phyloP scores from a whole-genome alignment of 2,888 invertebrate species.

The Temnothorax ravouxi region DNA sequence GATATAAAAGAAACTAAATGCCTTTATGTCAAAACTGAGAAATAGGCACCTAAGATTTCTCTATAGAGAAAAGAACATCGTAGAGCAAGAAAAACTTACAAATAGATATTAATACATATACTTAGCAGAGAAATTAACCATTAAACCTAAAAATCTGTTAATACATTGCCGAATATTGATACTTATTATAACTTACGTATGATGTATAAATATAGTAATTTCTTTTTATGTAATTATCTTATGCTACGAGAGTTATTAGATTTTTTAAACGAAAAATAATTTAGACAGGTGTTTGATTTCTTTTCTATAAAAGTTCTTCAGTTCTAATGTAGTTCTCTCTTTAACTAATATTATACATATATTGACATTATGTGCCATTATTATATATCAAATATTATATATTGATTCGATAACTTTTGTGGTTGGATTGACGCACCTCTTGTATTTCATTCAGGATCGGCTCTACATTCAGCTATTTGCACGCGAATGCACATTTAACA shows the following conservation, averaged over 20 bases:
- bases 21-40: slow-evolving; percentile 8
- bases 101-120: not conserved
- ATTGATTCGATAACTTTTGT: slow-evolving; percentile 6
- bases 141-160: not conserved
- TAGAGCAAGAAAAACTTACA: slow-evolving; percentile 1
- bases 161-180: not conserved
- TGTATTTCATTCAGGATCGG: slow-evolving; percentile 2
- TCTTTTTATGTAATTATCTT: not conserved
- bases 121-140: not conserved
- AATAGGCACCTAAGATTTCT: slow-evolving; percentile 17
- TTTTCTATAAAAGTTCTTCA: not conserved
- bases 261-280: not conserved
- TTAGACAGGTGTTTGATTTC: not conserved
- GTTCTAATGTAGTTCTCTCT: not conserved
- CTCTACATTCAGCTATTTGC: not conserved
- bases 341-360: not conserved
- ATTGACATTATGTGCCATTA: slow-evolving; percentile 1
- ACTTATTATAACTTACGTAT: not conserved
- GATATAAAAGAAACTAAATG: slow-evolving; percentile 29
- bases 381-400: slow-evolving; percentile 21
- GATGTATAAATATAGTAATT: not conserved
- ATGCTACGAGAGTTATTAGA: not conserved
- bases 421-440: not conserved
- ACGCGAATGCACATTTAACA: slow-evolving; percentile 36
- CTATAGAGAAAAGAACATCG: not conserved